phyloP scores from a whole-genome alignment of 2,113 vertebrate species.

The Promerops cafer region DNA sequence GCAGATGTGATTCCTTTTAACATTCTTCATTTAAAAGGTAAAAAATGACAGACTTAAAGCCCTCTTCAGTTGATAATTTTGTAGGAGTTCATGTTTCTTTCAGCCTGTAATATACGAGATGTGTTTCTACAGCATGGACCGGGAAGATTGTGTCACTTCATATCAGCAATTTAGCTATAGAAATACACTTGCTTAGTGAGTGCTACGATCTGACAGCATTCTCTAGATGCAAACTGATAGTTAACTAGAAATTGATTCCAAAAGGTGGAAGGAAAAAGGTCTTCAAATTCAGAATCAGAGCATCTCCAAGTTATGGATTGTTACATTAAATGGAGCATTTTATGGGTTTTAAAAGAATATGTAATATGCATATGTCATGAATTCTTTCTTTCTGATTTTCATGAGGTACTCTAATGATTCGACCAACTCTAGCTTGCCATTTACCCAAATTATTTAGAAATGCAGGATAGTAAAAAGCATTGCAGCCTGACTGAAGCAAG shows the following conservation, averaged over 20 bases:
- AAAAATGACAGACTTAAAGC: neutral
- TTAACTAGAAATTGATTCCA: neutral
- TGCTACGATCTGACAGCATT: neutral
- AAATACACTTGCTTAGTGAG: neutral
- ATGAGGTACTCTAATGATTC: neutral
- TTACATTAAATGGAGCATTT: conserved; percentile 7
- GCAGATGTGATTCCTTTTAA: neutral
- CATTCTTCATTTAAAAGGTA: neutral
- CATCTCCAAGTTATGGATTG: neutral
- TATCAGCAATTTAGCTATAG: neutral
- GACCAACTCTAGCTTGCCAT: neutral
- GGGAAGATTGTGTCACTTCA: neutral
- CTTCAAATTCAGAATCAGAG: neutral
- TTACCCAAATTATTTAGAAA: conserved; percentile 41
- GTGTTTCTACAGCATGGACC: neutral
- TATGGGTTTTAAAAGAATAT: neutral
- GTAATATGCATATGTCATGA: neutral
- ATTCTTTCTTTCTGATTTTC: conserved; percentile 31
- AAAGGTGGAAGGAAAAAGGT: neutral
- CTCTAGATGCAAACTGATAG: neutral
- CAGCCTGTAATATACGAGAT: neutral
- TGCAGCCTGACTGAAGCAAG: conserved; percentile 60
- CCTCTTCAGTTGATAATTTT: neutral
- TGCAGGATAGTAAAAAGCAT: neutral
- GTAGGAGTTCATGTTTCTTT: neutral